These are phyloP conservation scores for Peromyscus leucopus DNA, from an alignment of 2,113 vertebrate species.

Conservation along the genomic window DNA sequence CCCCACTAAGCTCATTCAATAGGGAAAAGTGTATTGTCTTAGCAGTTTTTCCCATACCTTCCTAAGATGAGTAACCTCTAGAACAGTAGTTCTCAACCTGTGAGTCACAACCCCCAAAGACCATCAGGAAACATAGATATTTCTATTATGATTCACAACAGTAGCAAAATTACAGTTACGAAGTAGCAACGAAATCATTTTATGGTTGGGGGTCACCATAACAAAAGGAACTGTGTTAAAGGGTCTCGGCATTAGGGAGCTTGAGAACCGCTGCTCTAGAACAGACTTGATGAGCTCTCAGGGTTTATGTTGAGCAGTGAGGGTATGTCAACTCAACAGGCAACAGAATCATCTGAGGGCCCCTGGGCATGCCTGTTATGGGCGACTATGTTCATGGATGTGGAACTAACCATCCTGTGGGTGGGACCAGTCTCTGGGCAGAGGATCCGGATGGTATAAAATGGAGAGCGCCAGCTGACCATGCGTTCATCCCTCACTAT, in stretches of 20 bases:
- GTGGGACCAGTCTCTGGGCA: background rate
- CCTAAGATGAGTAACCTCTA: background rate
- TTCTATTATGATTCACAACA: too few relatives aligned
- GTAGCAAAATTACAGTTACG: too few relatives aligned
- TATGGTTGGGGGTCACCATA: too few relatives aligned
- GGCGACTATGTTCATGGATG: background rate
- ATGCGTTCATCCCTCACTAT: background rate
- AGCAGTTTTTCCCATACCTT: conserved; percentile 7
- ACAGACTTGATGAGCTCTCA: background rate
- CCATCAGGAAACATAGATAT: too few relatives aligned
- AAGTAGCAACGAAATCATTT: too few relatives aligned
- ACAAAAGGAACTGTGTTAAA: too few relatives aligned
- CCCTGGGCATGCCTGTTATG: background rate
- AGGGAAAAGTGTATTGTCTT: background rate
- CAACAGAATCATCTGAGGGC: background rate
- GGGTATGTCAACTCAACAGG: background rate
- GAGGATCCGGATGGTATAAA: background rate
- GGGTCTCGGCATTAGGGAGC: too few relatives aligned
- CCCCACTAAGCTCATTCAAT: background rate
- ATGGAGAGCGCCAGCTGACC: background rate
- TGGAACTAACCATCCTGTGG: background rate
- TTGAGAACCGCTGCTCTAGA: background rate
- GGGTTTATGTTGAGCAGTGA: background rate
- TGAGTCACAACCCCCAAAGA: too few relatives aligned
- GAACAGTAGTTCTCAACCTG: background rate